These are phyloP conservation scores for Hydrozoanthus tunicans DNA, from an alignment of 64 coral and sea anemone species.

Conservation along the genomic window DNA sequence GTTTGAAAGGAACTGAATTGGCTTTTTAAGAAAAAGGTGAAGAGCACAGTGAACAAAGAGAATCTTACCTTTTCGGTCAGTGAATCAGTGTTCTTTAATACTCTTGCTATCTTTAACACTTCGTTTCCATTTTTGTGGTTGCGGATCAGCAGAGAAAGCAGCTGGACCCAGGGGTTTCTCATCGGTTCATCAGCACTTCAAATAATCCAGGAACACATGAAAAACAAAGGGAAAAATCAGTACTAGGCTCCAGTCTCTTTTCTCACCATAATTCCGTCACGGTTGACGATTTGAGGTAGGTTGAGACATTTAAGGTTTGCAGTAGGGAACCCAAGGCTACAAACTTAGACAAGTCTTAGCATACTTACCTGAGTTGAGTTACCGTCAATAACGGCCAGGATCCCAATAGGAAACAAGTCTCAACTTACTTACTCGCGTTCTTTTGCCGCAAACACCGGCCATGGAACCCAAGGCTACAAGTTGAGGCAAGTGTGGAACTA, in stretches of 20 bases:
- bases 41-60: too few species aligned
- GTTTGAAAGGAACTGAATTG: too few species aligned
- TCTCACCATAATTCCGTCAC: too few species aligned
- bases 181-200: slow-evolving; percentile 64
- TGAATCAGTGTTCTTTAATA: slow-evolving; percentile 1
- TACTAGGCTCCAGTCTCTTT: too few species aligned
- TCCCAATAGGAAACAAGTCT: slow-evolving; percentile 41
- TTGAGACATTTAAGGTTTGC: neutral
- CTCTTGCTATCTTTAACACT: slow-evolving; percentile 69
- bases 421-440: neutral
- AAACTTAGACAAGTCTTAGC: neutral
- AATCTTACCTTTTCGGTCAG: slow-evolving; percentile 49
- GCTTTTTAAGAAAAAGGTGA: too few species aligned
- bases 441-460: neutral
- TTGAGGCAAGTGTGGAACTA: neutral
- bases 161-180: slow-evolving; percentile 82
- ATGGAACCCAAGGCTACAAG: neutral
- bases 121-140: slow-evolving; percentile 62
- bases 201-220: neutral
- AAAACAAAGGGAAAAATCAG: too few species aligned
- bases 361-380: slow-evolving; percentile 81
- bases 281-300: neutral
- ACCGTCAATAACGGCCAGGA: slow-evolving; percentile 89
- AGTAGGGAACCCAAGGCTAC: neutral
- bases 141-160: slow-evolving; percentile 63